A percentile compares a stretch with the other conserved stretches of the same genome.
These are phyloP conservation scores for Pseudobourletiella spinata DNA, from an alignment of 1,140 invertebrate species.

Conservation along the genomic window DNA sequence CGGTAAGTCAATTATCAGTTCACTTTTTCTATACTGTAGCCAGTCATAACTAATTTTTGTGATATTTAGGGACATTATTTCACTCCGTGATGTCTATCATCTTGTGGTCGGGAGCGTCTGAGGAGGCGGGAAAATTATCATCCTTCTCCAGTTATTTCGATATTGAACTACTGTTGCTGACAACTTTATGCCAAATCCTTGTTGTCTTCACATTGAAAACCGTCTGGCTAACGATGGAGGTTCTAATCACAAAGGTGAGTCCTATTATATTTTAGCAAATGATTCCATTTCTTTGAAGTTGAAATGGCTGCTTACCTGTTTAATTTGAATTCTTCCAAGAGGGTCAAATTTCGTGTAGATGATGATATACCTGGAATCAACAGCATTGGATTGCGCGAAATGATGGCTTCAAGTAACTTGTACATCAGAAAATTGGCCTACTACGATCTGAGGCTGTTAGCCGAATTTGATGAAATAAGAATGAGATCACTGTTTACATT, in stretches of 20 bases:
- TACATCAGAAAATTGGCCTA: not conserved
- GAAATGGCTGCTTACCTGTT: too few relatives aligned
- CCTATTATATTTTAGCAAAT: too few relatives aligned
- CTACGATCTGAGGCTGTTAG: not conserved
- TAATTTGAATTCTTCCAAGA: not conserved
- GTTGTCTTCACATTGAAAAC: conserved; percentile 1
- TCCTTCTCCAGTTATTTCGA: not conserved
- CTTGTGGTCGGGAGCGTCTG: not conserved
- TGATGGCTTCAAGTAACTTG: not conserved
- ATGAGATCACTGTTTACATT: not conserved
- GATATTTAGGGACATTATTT: not conserved
- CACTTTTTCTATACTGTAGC: too few relatives aligned
- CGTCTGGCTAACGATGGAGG: not conserved
- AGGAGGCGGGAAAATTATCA: not conserved
- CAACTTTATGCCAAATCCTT: not conserved
- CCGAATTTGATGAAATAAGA: not conserved
- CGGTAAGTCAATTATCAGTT: too few relatives aligned
- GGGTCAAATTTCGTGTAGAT: not conserved
- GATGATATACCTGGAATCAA: not conserved
- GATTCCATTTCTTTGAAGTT: too few relatives aligned
- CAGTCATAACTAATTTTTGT: too few relatives aligned
- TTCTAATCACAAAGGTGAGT: not conserved
- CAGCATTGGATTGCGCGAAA: not conserved
- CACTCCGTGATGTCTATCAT: not conserved
- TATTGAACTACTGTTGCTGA: not conserved